These are phyloP conservation scores for Semotilus atromaculatus DNA, from an alignment of 2,797 vertebrate species.

Conservation along the genomic window DNA sequence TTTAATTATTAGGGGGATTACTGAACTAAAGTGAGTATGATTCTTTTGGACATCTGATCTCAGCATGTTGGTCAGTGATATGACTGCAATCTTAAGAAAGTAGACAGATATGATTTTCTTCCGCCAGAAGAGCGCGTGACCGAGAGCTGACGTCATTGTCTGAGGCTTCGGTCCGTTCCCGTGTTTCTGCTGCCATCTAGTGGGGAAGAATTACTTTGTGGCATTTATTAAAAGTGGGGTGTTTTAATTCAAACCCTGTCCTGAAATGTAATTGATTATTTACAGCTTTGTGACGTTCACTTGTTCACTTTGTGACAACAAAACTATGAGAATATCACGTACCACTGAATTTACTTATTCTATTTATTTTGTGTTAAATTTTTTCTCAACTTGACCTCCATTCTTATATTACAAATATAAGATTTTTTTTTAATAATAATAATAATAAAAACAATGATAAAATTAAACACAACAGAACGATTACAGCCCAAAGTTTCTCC, in stretches of 20 bases:
- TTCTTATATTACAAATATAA: not conserved
- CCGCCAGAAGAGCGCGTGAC: not conserved
- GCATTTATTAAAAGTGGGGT: no score
- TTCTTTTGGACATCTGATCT: not conserved
- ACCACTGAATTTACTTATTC: not conserved
- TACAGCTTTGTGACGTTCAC: not conserved
- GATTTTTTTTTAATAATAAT: not conserved
- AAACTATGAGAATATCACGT: not conserved
- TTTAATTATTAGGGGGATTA: not conserved
- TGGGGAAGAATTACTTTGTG: no score
- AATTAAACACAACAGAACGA: not conserved
- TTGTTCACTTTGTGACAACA: no score
- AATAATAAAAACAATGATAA: not conserved
- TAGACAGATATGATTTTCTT: not conserved
- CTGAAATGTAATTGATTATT: not conserved
- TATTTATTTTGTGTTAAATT: not conserved
- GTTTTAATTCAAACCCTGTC: not conserved
- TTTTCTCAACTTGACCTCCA: not conserved
- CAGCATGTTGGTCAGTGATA: not conserved
- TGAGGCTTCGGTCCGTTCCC: not conserved
- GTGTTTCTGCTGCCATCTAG: conserved; percentile 6
- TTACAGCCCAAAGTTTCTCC: no score
- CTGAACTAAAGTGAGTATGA: not conserved
- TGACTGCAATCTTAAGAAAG: not conserved
- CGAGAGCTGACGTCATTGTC: not conserved